Percentiles rank a stretch among this genome's conserved stretches.
Evolutionary conservation across 2,113 vertebrate genomes (phyloP).

Genomic region (Oncorhynchus keta): DNA sequence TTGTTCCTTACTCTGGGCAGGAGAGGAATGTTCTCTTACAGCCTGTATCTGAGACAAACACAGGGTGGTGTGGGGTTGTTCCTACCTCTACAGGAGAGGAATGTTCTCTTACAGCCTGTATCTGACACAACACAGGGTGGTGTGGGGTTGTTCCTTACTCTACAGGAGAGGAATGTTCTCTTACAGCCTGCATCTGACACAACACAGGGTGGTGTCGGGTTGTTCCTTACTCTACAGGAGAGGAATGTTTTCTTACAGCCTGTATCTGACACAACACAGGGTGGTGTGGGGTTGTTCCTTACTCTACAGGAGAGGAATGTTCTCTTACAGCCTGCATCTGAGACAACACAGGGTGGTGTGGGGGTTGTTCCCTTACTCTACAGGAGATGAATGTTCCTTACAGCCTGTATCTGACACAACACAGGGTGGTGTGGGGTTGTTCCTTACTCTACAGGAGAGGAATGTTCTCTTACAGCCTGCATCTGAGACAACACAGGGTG

Average conservation of each 20-base stretch:
- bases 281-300: slow-evolving; percentile 32
- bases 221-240: slow-evolving; percentile 17
- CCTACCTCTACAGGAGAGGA: too few relatives aligned
- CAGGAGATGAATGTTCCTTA: too few relatives aligned
- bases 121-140: slow-evolving; percentile 43
- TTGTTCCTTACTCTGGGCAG: too few relatives aligned
- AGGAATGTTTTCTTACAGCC: slow-evolving; percentile 44
- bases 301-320: slow-evolving; percentile 32
- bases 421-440: too few relatives aligned
- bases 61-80: too few relatives aligned
- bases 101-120: slow-evolving; percentile 40
- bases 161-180: slow-evolving; percentile 43
- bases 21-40: too few relatives aligned
- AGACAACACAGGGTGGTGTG: slow-evolving; percentile 39
- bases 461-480: slow-evolving; percentile 40
- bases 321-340: slow-evolving; percentile 39
- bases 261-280: slow-evolving; percentile 39
- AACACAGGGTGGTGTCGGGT: slow-evolving; percentile 36
- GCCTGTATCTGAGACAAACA: too few relatives aligned
- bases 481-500: slow-evolving; percentile 43
- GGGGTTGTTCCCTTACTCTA: too few relatives aligned
- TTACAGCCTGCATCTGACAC: slow-evolving; percentile 28
- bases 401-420: too few relatives aligned
- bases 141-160: slow-evolving; percentile 9
- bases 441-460: slow-evolving; percentile 26